A percentile compares a stretch with the other conserved stretches of the same genome.
Evolutionary conservation across 1,140 invertebrate genomes (phyloP).

Genomic region (Calliopsis andreniformis): DNA sequence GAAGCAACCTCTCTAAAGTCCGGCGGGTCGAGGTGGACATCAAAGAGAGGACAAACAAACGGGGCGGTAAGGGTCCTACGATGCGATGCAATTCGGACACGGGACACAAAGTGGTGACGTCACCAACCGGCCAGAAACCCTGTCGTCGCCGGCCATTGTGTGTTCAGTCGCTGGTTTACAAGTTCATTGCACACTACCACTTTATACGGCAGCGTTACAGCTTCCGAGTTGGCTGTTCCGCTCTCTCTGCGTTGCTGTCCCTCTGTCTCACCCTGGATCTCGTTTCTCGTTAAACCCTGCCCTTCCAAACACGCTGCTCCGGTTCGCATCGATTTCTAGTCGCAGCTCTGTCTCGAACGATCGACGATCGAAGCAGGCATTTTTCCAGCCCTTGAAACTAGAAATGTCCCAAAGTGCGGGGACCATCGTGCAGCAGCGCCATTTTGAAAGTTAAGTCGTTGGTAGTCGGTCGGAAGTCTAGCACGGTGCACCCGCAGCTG

Average conservation of each 20-base stretch:
- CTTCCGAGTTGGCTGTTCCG: slow-evolving; percentile 40
- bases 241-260: slow-evolving; percentile 24
- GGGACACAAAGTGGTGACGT: slow-evolving; percentile 75
- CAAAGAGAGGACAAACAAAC: slow-evolving; percentile 75
- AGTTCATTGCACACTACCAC: slow-evolving; percentile 72
- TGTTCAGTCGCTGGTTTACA: slow-evolving; percentile 74
- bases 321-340: background rate
- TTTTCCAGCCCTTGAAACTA: background rate
- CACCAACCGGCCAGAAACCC: slow-evolving; percentile 71
- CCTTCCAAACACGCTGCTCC: background rate
- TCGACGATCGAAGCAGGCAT: background rate
- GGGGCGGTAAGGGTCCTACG: slow-evolving; percentile 65
- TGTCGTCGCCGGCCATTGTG: slow-evolving; percentile 70
- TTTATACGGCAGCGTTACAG: slow-evolving; percentile 63
- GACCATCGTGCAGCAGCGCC: slow-evolving; percentile 33
- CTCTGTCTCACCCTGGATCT: slow-evolving; percentile 7
- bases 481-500: slow-evolving; percentile 62
- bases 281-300: background rate
- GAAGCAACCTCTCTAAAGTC: slow-evolving; percentile 63
- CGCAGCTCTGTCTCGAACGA: too few relatives aligned
- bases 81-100: slow-evolving; percentile 75
- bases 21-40: slow-evolving; percentile 67
- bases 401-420: background rate
- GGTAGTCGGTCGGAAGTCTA: slow-evolving; percentile 59
- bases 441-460: slow-evolving; percentile 63